Conservation (phyloP, 1,140 invertebrate species). For the Papilio polytes region DNA sequence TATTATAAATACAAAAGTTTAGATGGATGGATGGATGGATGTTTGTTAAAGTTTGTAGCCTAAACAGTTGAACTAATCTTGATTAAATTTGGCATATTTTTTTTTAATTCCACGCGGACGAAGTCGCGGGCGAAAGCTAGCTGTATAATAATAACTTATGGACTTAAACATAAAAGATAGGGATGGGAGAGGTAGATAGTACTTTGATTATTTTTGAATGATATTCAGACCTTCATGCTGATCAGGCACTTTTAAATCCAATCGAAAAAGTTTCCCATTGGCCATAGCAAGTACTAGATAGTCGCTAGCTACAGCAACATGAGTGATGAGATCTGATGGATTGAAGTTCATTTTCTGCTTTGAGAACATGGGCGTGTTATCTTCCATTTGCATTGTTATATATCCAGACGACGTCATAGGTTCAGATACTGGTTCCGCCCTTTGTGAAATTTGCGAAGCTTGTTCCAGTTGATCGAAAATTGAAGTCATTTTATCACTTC, state of each 20-base stretch:
- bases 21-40: too few relatives aligned
- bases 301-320: conserved; percentile 92
- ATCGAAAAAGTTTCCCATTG: conserved; percentile 91
- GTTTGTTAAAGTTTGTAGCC: too few relatives aligned
- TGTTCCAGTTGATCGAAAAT: conserved; percentile 92
- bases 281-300: conserved; percentile 93
- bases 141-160: too few relatives aligned
- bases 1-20: too few relatives aligned
- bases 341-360: conserved; percentile 92
- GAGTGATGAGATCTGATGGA: conserved; percentile 90
- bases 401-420: conserved; percentile 85
- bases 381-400: conserved; percentile 88
- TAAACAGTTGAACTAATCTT: too few relatives aligned
- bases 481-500: conserved; percentile 85
- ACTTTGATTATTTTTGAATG: not conserved
- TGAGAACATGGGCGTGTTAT: conserved; percentile 90
- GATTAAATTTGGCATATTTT: too few relatives aligned
- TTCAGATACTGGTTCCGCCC: conserved; percentile 56
- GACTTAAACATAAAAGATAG: too few relatives aligned
- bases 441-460: conserved; percentile 85
- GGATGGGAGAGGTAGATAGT: too few relatives aligned
- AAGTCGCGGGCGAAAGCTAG: too few relatives aligned
- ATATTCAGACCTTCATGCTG: conserved; percentile 88
- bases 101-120: too few relatives aligned
- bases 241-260: conserved; percentile 92